A percentile compares a stretch with the other conserved stretches of the same genome.
phyloP scores from a whole-genome alignment of 2,113 vertebrate species.

The Notarius quadriscutis region DNA sequence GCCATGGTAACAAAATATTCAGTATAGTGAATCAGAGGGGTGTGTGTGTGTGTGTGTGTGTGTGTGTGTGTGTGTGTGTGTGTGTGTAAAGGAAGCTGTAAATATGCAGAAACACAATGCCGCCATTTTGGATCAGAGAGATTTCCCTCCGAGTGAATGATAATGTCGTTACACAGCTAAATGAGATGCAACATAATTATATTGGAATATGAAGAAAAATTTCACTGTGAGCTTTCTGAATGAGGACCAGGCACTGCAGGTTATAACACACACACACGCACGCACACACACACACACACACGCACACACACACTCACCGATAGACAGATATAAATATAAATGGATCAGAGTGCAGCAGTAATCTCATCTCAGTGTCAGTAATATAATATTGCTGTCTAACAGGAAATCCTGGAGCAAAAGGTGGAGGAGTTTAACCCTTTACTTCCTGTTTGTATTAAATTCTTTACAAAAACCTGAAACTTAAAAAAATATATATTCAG shows the following conservation, averaged over 20 bases:
- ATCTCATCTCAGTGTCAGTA: slow-evolving; percentile 32
- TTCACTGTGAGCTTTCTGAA: neutral
- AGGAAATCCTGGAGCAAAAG: slow-evolving; percentile 25
- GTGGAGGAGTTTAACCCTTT: slow-evolving; percentile 26
- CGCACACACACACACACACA: slow-evolving; percentile 18
- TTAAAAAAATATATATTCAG: neutral
- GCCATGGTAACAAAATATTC: too few species aligned
- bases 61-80: neutral
- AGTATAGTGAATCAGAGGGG: too few species aligned
- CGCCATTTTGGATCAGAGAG: neutral
- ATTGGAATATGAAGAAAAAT: slow-evolving; percentile 15
- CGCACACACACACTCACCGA: slow-evolving; percentile 18
- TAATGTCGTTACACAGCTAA: neutral
- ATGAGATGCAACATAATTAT: slow-evolving; percentile 14
- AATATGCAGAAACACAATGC: neutral
- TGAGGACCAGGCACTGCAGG: neutral
- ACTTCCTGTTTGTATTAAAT: neutral
- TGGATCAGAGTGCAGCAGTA: slow-evolving; percentile 28
- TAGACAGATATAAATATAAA: slow-evolving; percentile 32
- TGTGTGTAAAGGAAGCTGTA: neutral
- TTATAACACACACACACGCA: slow-evolving; percentile 4
- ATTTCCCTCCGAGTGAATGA: neutral
- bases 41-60: neutral
- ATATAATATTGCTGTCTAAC: slow-evolving; percentile 23
- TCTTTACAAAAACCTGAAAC: neutral